Evolutionary conservation across 2,797 vertebrate genomes (phyloP).

Genomic region (Harpagifer antarcticus): DNA sequence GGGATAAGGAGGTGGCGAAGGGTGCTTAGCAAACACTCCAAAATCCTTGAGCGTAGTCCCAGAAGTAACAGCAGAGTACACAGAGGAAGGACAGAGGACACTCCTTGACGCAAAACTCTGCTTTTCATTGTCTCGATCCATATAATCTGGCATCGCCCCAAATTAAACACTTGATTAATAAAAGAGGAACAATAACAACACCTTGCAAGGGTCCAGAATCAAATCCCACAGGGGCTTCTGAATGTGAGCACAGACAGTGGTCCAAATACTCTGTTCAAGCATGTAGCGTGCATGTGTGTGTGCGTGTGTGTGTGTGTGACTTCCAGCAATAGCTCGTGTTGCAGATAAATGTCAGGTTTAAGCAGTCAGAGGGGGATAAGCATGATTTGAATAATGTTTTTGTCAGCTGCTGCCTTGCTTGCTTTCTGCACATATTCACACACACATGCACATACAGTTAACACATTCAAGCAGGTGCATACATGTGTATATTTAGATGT

Average conservation of each 20-base stretch:
- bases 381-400: constrained; percentile 68
- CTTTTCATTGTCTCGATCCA: constrained; percentile 38
- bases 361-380: constrained; percentile 58
- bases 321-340: constrained; percentile 49
- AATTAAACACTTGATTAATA: constrained; percentile 67
- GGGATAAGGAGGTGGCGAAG: neutral
- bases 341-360: constrained; percentile 72
- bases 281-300: constrained; percentile 9
- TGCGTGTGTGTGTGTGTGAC: constrained; percentile 15
- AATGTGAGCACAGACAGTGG: constrained; percentile 31
- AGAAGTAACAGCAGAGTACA: constrained; percentile 41
- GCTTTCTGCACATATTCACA: constrained; percentile 35
- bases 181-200: constrained; percentile 60
- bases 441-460: constrained; percentile 6
- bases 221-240: constrained; percentile 36
- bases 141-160: constrained; percentile 36
- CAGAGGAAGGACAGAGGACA: constrained; percentile 47
- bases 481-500: constrained; percentile 21
- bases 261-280: constrained; percentile 36
- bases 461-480: constrained; percentile 16
- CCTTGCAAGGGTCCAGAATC: constrained; percentile 48
- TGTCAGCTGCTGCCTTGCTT: constrained; percentile 61
- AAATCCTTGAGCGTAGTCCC: constrained; percentile 55
- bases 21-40: constrained; percentile 45
- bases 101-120: constrained; percentile 22